These are phyloP conservation scores for Drosophila sordidapex DNA, from an alignment of 2,888 invertebrate genomes.

Conservation along the genomic window DNA sequence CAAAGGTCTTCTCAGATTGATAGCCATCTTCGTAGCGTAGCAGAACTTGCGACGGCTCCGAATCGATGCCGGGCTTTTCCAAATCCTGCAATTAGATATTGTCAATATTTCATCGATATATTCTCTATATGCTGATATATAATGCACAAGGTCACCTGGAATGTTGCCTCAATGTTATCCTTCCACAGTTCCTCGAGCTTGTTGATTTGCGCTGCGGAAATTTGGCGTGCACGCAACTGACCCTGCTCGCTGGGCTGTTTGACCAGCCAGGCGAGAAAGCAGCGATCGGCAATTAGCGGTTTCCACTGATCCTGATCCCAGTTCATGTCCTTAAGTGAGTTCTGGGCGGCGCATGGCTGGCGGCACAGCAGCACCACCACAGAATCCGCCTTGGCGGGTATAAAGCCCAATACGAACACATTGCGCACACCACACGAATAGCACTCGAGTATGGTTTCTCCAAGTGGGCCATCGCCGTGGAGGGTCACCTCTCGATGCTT, in stretches of 20 bases:
- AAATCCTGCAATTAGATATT: slow-evolving; percentile 87
- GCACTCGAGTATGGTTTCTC: slow-evolving; percentile 98
- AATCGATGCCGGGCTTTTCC: slow-evolving; percentile 98
- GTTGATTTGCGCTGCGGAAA: slow-evolving; percentile 98
- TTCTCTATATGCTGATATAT: background rate
- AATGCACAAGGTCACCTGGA: slow-evolving; percentile 86
- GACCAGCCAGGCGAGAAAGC: slow-evolving; percentile 98
- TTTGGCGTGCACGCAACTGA: slow-evolving; percentile 97
- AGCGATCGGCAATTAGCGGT: slow-evolving; percentile 97
- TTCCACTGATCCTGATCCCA: slow-evolving; percentile 99
- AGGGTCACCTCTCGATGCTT: slow-evolving; percentile 99
- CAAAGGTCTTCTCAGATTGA: slow-evolving; percentile 99
- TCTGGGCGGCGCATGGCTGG: slow-evolving; percentile 99
- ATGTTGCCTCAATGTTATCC: slow-evolving; percentile 98
- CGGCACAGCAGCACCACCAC: slow-evolving; percentile 98
- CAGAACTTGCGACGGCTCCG: slow-evolving; percentile 94
- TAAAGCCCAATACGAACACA: slow-evolving; percentile 99
- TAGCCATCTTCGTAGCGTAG: slow-evolving; percentile 98
- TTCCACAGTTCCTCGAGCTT: slow-evolving; percentile 99
- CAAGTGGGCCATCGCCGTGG: slow-evolving; percentile 98
- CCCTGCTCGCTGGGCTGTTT: slow-evolving; percentile 99
- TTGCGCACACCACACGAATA: slow-evolving; percentile 99
- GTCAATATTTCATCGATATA: slow-evolving; percentile 3
- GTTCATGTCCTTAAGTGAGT: slow-evolving; percentile 99
- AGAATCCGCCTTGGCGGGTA: slow-evolving; percentile 99